phyloP scores from a whole-genome alignment of 2,113 vertebrate species.

The Odocoileus hemionus region DNA sequence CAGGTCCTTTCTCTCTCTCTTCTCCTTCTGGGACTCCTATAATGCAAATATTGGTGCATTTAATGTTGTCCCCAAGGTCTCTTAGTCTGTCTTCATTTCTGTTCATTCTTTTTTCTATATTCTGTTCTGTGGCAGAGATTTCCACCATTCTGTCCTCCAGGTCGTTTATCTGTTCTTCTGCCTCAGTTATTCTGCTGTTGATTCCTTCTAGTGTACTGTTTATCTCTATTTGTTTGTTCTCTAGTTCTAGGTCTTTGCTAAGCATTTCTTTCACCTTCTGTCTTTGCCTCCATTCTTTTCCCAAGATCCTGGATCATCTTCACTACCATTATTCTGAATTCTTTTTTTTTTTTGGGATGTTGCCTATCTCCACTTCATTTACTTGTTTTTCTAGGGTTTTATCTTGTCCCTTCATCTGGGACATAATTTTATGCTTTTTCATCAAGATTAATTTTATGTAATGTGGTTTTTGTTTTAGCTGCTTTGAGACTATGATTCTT shows the following conservation, averaged over 20 bases:
- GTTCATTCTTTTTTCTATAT: neutral
- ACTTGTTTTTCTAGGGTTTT: neutral
- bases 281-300: neutral
- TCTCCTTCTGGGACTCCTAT: neutral
- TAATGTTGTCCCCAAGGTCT: neutral
- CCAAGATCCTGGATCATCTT: neutral
- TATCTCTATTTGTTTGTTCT: neutral
- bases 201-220: neutral
- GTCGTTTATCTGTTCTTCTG: neutral
- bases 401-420: neutral
- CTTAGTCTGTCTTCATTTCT: neutral
- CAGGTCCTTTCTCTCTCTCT: neutral
- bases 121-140: neutral
- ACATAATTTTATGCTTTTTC: neutral
- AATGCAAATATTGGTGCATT: neutral
- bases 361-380: neutral
- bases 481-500: neutral
- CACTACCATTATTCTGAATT: neutral
- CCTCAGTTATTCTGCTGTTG: neutral
- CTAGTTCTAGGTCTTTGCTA: neutral
- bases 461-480: neutral
- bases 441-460: neutral
- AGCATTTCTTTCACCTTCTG: neutral
- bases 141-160: neutral
- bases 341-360: neutral